Base-by-base conservation (phyloP, 2,888 invertebrate species). In the Diplolepis rosae region DNA sequence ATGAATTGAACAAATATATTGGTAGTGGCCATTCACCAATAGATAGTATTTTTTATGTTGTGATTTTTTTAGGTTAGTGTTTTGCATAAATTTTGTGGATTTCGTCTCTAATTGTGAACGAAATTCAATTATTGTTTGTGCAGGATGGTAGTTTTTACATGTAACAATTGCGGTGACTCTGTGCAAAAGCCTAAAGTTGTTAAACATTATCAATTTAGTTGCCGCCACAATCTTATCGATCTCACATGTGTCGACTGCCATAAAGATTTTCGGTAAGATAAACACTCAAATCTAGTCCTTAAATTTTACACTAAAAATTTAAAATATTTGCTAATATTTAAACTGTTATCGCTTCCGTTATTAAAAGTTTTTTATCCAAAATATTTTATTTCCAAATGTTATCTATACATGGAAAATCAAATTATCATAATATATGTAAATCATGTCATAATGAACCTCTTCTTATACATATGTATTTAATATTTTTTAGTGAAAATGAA, bases 231-330 rank as follows among this genome's bases (percentile, higher is more conserved):
- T 13, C 91, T 91, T 65, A 92, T 93, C 76, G 93, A 92, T 80
- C 90, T 98, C 52, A 95, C 97, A 0, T 98, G 98, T 89, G 95
- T 98, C 88, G 98, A 98, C 87, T 98, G 98, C 87, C 93, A 94
- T 66, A 96, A 96, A 89, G 97, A 97, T 89, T 98, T 96, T 89
- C 89, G 91, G 94, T 94, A 89, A 92, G 91, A 56, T 66, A 22
- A n/a, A n/a, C n/a, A n/a, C n/a, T n/a, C n/a, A n/a, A n/a, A n/a
- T n/a, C n/a, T n/a, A n/a, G n/a, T n/a, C n/a, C n/a, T n/a, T n/a
- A n/a, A n/a, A n/a, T n/a, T n/a, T n/a, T n/a, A n/a, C n/a, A n/a
- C n/a, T n/a, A n/a, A n/a, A n/a, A n/a, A n/a, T n/a, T n/a, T n/a
- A n/a, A n/a, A n/a, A n/a, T n/a, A n/a, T n/a, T n/a, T n/a, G n/a